Percentiles rank a stretch among this genome's conserved stretches.
Conservation (phyloP, 2,797 vertebrate genomes). For the Hydrocynus forskahlii region DNA sequence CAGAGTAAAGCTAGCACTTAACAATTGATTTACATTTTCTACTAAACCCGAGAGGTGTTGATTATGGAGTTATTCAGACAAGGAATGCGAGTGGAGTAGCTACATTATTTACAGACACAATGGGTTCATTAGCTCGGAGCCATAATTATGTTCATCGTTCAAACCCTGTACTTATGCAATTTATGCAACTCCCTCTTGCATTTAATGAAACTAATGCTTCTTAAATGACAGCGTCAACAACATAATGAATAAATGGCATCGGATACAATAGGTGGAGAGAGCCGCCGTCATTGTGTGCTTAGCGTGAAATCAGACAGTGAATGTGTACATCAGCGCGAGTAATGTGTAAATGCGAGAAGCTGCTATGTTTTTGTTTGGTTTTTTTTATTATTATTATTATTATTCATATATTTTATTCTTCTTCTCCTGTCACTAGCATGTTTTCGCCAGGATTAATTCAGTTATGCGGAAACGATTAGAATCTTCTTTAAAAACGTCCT, state of each 20-base stretch:
- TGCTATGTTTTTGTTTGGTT: background rate
- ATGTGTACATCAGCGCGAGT: background rate
- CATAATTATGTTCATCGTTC: slow-evolving; percentile 56
- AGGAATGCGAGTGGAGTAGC: slow-evolving; percentile 34
- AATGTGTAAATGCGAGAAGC: slow-evolving; percentile 7
- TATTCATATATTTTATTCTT: background rate
- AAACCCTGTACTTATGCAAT: slow-evolving; percentile 49
- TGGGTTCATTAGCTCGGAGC: slow-evolving; percentile 56
- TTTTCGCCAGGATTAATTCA: slow-evolving; percentile 27
- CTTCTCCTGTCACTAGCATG: background rate
- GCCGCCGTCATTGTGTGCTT: slow-evolving; percentile 19
- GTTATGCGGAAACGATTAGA: slow-evolving; percentile 44
- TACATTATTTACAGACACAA: slow-evolving; percentile 57
- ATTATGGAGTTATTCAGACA: slow-evolving; percentile 50
- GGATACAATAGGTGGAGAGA: slow-evolving; percentile 10
- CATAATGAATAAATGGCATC: slow-evolving; percentile 22
- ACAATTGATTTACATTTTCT: slow-evolving; percentile 32
- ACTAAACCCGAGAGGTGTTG: slow-evolving; percentile 43
- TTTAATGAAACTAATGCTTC: slow-evolving; percentile 53
- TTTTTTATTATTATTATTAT: background rate
- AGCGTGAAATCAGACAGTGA: slow-evolving; percentile 5
- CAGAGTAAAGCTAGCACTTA: slow-evolving; percentile 40
- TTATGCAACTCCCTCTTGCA: slow-evolving; percentile 44
- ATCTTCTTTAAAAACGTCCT: slow-evolving; percentile 37
- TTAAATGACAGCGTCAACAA: slow-evolving; percentile 37